Base-by-base conservation (phyloP, 1,140 invertebrate species). In the Aporrectodea caliginosa region DNA sequence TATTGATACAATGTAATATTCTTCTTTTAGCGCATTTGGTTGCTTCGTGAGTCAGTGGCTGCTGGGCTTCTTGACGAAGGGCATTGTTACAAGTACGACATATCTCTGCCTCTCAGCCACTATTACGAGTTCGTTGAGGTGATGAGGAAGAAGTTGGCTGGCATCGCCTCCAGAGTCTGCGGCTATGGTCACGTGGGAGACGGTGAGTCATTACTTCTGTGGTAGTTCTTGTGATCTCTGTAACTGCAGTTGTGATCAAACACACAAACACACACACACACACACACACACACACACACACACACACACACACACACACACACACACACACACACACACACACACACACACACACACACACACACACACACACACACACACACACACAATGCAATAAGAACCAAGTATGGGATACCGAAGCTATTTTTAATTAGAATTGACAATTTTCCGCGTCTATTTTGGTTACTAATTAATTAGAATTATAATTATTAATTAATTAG, bases 71-170 rank as follows among this genome's bases (percentile, higher is more conserved):
- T 94, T 75, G 87, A 90, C 29, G 93, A 95, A 84, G 96, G 96
- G 1, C 97, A 97, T 88, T 92, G 93, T 32, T 98, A 96, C 87
- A 98, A 98, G 86, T 98, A 98, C 87, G 97, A 99, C 86, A 91
- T 99, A 0, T 97, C 96, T 0, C 85, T 98, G 79, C 96, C 96
- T 0, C 85, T 94, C n/a, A 86, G 90, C 2, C 85, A 92, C 58
- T 98, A 95, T 86, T 98, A 98, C 86, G 89, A 92, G 32, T 89
- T 98, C 29, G 93, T 98, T 16, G 89, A 92, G 58, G 90, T 91
- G 2, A 91, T 97, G 84, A 90, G 91, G 31, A 88, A 93, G 81
- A 91, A 91, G 71, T 73, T 89, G 70, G 35, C 1, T n/a, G 83
- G 80, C 1, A 75, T 79, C 35, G 82, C 91, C 1, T 89, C 89